These are phyloP conservation scores for Melierax canorus DNA, from an alignment of 2,113 vertebrate species.

Conservation along the genomic window DNA sequence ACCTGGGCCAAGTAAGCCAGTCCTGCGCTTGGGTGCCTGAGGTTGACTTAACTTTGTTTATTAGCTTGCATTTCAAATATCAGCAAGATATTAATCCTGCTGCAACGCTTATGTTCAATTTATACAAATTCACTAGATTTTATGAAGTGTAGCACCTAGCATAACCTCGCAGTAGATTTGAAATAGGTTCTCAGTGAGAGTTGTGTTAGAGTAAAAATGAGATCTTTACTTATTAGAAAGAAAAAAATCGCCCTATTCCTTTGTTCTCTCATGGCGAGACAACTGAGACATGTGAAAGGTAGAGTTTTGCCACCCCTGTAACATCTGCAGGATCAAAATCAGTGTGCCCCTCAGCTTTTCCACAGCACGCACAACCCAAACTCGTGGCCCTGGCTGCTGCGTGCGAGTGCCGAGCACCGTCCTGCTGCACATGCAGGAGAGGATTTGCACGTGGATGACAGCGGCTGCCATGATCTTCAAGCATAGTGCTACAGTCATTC, in stretches of 20 bases:
- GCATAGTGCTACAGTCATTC: fast-evolving
- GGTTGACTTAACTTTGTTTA: neutral
- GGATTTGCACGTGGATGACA: fast-evolving
- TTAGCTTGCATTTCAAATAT: neutral
- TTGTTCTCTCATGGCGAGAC: neutral
- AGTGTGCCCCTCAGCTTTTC: neutral
- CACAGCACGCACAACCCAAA: neutral
- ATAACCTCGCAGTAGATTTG: neutral
- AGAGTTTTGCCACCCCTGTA: neutral
- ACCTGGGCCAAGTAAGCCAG: neutral
- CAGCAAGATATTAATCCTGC: neutral
- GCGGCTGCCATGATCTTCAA: neutral
- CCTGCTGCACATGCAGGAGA: fast-evolving
- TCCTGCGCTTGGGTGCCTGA: neutral
- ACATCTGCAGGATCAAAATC: neutral
- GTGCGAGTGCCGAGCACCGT: fast-evolving
- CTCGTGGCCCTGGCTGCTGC: neutral
- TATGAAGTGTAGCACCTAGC: neutral
- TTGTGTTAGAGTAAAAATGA: neutral
- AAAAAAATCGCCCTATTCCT: neutral
- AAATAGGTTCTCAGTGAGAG: neutral
- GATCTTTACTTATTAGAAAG: neutral
- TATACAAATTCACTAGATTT: neutral
- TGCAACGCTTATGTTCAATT: neutral
- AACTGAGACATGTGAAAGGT: neutral